phyloP scores from a whole-genome alignment of 2,888 invertebrate genomes.

The Sympetrum striolatum region DNA sequence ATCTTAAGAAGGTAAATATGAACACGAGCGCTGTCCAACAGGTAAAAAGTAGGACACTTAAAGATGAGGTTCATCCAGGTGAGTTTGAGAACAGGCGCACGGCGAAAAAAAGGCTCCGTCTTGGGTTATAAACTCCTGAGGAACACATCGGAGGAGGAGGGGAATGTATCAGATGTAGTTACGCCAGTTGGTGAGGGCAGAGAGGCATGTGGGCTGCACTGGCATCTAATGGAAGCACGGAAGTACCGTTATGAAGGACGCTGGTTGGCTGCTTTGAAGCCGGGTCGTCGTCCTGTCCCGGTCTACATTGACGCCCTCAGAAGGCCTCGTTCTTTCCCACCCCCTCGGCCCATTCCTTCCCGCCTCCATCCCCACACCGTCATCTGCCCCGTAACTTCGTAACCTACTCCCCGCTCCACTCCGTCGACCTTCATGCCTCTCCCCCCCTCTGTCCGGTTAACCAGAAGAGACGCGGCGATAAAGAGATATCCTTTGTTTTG shows the following conservation, averaged over 20 bases:
- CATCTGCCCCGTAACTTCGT: neutral
- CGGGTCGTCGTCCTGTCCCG: slow-evolving; percentile 42
- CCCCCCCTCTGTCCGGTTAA: neutral
- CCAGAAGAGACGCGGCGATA: neutral
- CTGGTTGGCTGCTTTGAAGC: slow-evolving; percentile 20
- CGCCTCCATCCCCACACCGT: neutral
- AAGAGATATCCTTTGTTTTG: neutral
- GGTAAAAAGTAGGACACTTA: neutral
- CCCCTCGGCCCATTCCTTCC: neutral
- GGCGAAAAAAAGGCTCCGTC: slow-evolving; percentile 6
- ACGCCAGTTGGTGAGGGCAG: neutral
- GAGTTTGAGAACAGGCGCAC: slow-evolving; percentile 15
- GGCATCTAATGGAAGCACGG: slow-evolving; percentile 1
- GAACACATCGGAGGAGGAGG: neutral
- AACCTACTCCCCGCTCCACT: slow-evolving; percentile 30
- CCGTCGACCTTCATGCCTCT: neutral
- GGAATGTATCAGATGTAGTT: slow-evolving; percentile 38
- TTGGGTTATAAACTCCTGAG: neutral
- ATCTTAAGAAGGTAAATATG: slow-evolving; percentile 19
- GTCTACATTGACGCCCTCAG: slow-evolving; percentile 33
- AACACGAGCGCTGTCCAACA: neutral
- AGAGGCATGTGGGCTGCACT: neutral
- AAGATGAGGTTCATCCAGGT: slow-evolving; percentile 12
- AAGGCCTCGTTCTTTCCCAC: neutral
- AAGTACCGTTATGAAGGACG: slow-evolving; percentile 36